A percentile compares a stretch with the other conserved stretches of the same genome.
Evolutionary conservation across 2,113 vertebrate species (phyloP).

Genomic region (Dicaeum eximium): DNA sequence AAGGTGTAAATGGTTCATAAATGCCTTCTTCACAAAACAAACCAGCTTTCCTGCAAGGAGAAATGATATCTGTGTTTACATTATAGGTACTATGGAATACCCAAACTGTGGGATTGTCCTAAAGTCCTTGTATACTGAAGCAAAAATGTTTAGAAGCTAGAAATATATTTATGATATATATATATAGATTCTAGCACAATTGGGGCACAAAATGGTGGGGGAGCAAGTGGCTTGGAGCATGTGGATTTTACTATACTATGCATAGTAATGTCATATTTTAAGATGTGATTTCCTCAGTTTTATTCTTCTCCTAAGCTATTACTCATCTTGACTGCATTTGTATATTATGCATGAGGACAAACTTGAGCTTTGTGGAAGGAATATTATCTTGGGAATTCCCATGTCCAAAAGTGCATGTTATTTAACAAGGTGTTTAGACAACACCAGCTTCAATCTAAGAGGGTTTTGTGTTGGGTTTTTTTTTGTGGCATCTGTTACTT

Average conservation of each 20-base stretch:
- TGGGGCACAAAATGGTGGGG: rapidly evolving
- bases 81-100: not conserved
- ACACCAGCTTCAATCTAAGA: not conserved
- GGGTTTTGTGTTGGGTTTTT: not conserved
- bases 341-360: slow-evolving; percentile 51
- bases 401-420: not conserved
- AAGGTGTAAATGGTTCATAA: not conserved
- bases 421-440: not conserved
- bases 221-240: not conserved
- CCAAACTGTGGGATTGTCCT: not conserved
- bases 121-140: not conserved
- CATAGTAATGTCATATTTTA: not conserved
- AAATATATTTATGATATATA: not conserved
- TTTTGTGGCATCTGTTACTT: not conserved
- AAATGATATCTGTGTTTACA: not conserved
- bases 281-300: not conserved
- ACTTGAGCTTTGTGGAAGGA: not conserved
- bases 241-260: not conserved
- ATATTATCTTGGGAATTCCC: not conserved
- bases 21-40: not conserved
- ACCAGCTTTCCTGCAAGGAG: not conserved
- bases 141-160: not conserved
- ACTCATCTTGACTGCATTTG: slow-evolving; percentile 5
- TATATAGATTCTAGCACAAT: rapidly evolving
- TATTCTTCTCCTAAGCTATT: slow-evolving; percentile 13